Base-by-base conservation (phyloP, 2,113 vertebrate genomes). In the Grammomys dolichurus region DNA sequence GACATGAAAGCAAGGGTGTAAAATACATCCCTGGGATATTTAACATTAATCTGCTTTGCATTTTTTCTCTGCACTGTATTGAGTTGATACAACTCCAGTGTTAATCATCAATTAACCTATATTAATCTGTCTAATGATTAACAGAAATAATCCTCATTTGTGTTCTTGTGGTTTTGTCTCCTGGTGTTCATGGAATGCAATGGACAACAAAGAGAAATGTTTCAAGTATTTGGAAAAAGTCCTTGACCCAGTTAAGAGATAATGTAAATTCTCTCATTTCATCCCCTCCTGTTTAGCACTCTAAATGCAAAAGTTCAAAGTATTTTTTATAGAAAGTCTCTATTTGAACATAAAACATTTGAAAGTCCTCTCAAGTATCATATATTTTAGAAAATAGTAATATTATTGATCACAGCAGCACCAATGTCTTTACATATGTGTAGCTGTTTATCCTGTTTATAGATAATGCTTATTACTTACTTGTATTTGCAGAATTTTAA, bases 91-190 rank as follows among this genome's bases (percentile, higher is more conserved):
- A 90, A 93, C n/a, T 95, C 69, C 87, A 97, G 12, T 73, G 92
- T 90, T 95, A 97, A 97, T 96, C 96, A 95, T 96, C 95, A 97
- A 97, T 96, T 96, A 97, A 98, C 90, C 95, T 96, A 96, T 94
- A 96, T 97, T 96, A 97, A 97, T 95, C 94, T 93, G 58, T 84
- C 67, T 84, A 93, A 93, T 95, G 80, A 95, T 92, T 96, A 96
- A 92, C 88, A 92, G 89, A 94, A 97, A 90, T 96, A 96, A 92
- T 96, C 92, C 96, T 80, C 65, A 92, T 96, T 96, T 95, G 77
- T 96, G 85, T 87, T 92, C 92, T 76, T 84, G 13, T 9, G 86
- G 75, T 88, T 97, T 46, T 96, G 76, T 26, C 67, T 96, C 82
- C 36, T 77, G 92, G 80, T 91, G 76, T 93, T 96, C 88, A 33